These are phyloP conservation scores for Hydrolagus affinis DNA, from an alignment of 2,113 vertebrate genomes.

Conservation along the genomic window DNA sequence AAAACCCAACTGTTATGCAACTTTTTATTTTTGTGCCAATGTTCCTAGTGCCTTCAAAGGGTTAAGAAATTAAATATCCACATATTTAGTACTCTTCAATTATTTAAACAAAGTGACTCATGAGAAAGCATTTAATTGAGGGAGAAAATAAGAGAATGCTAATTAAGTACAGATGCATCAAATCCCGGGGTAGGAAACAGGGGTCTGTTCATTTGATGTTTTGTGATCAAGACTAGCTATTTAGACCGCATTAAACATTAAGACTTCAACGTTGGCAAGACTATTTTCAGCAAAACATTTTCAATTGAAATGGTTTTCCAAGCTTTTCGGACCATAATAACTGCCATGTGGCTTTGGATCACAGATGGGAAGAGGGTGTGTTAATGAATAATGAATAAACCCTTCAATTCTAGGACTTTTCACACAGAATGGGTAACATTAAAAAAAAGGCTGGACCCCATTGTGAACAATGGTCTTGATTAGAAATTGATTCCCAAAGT, in stretches of 20 bases:
- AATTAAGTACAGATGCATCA: conserved; percentile 12
- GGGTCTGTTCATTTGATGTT: background rate
- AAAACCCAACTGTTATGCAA: background rate
- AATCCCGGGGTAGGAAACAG: background rate
- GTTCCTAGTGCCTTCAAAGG: background rate
- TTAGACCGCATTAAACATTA: background rate
- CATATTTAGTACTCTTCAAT: background rate
- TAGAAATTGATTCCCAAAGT: no score
- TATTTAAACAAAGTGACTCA: background rate
- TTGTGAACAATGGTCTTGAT: no score
- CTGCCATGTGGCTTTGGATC: no score
- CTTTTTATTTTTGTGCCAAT: background rate
- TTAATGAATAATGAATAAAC: no score
- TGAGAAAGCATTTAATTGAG: background rate
- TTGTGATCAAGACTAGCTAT: background rate
- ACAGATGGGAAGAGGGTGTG: no score
- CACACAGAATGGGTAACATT: no score
- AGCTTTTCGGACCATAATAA: no score
- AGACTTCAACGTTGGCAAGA: background rate
- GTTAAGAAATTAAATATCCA: background rate
- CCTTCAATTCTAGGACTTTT: no score
- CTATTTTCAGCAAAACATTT: conserved; percentile 10
- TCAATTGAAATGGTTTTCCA: background rate
- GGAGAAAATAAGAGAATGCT: background rate
- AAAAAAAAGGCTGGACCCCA: no score